Evolutionary conservation across 23 tunicate genomes (phyloP).

Genomic region (Styela plicata): DNA sequence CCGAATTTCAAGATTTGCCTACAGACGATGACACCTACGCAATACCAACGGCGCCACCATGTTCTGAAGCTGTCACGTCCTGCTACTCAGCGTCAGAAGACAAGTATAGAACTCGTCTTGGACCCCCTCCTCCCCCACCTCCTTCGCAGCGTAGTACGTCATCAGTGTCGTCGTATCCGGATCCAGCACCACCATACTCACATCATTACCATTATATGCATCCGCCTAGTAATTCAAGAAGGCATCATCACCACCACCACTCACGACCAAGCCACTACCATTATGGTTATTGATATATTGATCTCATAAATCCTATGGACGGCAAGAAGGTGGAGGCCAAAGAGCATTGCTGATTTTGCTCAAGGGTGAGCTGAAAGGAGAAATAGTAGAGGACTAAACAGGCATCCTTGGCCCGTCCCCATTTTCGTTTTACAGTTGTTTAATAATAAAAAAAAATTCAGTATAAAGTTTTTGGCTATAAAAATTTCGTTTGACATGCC

Average conservation of each 20-base stretch:
- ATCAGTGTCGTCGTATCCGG: constrained; percentile 23
- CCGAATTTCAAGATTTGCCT: neutral
- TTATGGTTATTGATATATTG: constrained; percentile 1
- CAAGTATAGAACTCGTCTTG: neutral
- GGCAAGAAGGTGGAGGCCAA: too few relatives aligned
- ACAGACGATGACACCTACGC: constrained; percentile 23
- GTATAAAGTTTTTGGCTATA: too few relatives aligned
- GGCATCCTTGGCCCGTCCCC: too few relatives aligned
- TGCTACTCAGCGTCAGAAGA: constrained; percentile 7
- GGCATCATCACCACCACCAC: constrained; percentile 24
- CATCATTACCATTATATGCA: constrained; percentile 30
- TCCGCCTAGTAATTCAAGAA: constrained; percentile 19
- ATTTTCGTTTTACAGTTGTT: too few relatives aligned
- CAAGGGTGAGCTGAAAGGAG: too few relatives aligned
- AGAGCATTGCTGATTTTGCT: too few relatives aligned
- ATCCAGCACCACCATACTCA: constrained; percentile 3
- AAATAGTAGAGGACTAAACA: too few relatives aligned
- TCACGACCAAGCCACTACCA: neutral
- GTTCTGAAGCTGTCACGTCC: constrained; percentile 13
- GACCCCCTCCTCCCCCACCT: constrained; percentile 23
- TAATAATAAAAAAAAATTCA: too few relatives aligned
- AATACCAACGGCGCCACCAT: constrained; percentile 19
- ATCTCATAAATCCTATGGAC: too few relatives aligned
- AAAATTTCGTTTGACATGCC: too few relatives aligned
- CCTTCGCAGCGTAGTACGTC: constrained; percentile 30